Evolutionary conservation across 2,888 invertebrate genomes (phyloP), one percentile per base, ranked within the genome.

Genomic region (Chrysolina haemoptera): DNA sequence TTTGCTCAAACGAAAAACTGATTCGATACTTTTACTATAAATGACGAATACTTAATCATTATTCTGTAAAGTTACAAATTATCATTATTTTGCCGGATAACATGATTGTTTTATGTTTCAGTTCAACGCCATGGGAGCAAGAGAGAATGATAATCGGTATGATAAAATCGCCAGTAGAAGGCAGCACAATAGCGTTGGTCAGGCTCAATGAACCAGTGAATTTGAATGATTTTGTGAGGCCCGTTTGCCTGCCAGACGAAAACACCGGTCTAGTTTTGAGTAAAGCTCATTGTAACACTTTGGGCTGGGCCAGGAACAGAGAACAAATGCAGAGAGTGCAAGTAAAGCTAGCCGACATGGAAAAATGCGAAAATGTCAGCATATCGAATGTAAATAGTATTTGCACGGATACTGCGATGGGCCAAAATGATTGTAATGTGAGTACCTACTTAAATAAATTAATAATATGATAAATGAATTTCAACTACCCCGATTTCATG

Each of bases 121-220:
- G 95, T 75, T 93, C 93, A 0, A 92, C 96, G 0, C 96, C 97
- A 0, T 96, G 96, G 96, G 95, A 95, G 81, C 96, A 96, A 85
- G 94, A 96, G 80, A 90, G 94, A 66, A 90, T 95, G 71, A 93
- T 96, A 68, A 92, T 96, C 5, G 96, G 96, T 41, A 94, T 96
- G 94, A 93, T 83, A 1, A 95, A 96, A 80, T 96, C 96, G 0
- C 96, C 96, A 0, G 95, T 96, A 0, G 96, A 96, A 87, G 96
- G 96, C 22, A 96, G 96, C 80, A 95, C 95, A 77, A 91, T 96
- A 6, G 96, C 95, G 0, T 87, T 96, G 70, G 91, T 96, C 55
- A 94, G 96, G 77, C 88, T 97, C 50, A 95, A 96, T 81, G 92
- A 93, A 71, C 91, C 95, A 0, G 91, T 95, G 0, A 89, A 89